Base-by-base conservation (phyloP, 2,888 invertebrate genomes). In the Drosophila koepferae region DNA sequence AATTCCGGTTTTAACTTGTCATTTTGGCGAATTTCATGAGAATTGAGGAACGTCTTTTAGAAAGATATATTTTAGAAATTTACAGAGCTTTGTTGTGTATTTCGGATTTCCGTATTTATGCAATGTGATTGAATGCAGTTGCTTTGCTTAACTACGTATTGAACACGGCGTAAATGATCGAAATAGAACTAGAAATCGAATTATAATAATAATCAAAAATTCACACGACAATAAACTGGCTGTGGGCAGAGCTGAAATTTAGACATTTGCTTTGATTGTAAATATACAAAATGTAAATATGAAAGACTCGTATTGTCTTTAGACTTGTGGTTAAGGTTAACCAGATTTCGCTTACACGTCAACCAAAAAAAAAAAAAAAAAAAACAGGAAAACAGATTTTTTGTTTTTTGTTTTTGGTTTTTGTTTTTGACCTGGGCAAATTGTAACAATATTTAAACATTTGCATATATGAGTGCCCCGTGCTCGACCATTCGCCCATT, bases 211-310 rank as follows among this genome's bases (percentile, higher is more conserved):
- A 80, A 72, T 72, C 69, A 69, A 74, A 77, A 48, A 63, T 64
- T 77, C 67, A 63, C 66, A 77, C 55, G 81, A 73, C 73, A 73
- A 70, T 73, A 78, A 72, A 81, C 81, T 68, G 77, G 77, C 77
- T 48, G 28, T 16, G 48, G 28, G 48, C 28, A n/a, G 49, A 65
- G 31, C 41, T 63, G 18, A 44, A 67, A 73, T 78, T 61, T 62
- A 59, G 63, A 68, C 31, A 55, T 78, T 59, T 55, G 63, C 54
- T 49, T 67, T 34, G 66, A 64, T 55, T 79, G 81, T 83, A 80
- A 62, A 80, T 56, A 79, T 59, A 51, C 46, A 48, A 44, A 72
- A 86, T 84, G 83, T 80, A 80, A 80, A 89, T 89, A 72, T 71
- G 54, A 63, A 63, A 63, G 56, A 55, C 18, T 55, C 23, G 58